phyloP scores from a whole-genome alignment of 2,113 vertebrate genomes.

The Gymnarchus niloticus region DNA sequence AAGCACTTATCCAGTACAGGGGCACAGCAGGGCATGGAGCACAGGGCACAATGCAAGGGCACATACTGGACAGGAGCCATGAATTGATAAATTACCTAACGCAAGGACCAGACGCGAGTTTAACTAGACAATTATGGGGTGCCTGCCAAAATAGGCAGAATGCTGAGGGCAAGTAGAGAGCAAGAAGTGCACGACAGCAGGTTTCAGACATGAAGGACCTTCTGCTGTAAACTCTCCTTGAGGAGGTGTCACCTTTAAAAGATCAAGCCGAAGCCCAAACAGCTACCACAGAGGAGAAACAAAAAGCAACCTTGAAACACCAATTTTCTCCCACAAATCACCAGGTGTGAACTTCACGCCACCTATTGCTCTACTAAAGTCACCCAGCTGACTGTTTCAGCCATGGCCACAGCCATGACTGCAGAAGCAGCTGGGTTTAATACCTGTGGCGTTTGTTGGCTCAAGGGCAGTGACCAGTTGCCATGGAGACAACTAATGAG shows the following conservation, averaged over 20 bases:
- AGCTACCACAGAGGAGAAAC: background rate
- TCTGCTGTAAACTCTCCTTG: background rate
- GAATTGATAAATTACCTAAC: slow-evolving; percentile 5
- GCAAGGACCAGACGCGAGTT: background rate
- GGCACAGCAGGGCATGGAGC: background rate
- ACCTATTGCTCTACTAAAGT: background rate
- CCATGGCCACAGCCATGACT: background rate
- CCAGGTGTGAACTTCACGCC: background rate
- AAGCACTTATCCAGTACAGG: background rate
- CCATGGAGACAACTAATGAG: background rate
- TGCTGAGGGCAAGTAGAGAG: background rate
- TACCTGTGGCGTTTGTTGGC: background rate
- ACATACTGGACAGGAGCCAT: background rate
- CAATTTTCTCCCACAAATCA: too few species aligned
- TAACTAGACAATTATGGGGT: slow-evolving; percentile 2
- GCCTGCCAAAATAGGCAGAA: background rate
- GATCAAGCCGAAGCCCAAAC: background rate
- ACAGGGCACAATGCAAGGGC: background rate
- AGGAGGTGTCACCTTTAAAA: background rate
- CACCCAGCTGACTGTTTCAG: background rate
- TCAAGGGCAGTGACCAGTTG: background rate
- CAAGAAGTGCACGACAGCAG: background rate
- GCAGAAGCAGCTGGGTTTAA: background rate
- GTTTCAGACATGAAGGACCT: background rate
- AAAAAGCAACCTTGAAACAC: background rate